These are phyloP conservation scores for Hirudinaria manillensis DNA, from an alignment of 2,888 invertebrate genomes.

Conservation along the genomic window DNA sequence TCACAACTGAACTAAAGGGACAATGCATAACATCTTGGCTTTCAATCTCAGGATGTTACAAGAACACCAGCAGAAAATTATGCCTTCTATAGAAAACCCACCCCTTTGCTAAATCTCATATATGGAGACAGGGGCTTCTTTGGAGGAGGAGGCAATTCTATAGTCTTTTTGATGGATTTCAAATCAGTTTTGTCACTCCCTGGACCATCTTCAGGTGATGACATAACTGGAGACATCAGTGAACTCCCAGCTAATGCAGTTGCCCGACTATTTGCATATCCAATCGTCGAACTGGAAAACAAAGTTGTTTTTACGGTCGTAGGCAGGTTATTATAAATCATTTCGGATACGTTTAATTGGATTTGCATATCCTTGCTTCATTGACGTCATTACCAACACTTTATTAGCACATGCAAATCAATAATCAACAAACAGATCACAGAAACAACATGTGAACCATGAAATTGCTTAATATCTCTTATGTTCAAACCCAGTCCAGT, in stretches of 20 bases:
- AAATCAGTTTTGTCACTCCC: background rate
- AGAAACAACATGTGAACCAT: background rate
- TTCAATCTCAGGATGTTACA: too few relatives aligned
- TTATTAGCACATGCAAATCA: too few relatives aligned
- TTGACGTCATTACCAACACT: too few relatives aligned
- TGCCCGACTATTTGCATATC: background rate
- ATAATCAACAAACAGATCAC: background rate
- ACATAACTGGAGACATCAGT: constrained; percentile 11
- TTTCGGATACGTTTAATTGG: too few relatives aligned
- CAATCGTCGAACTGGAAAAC: background rate
- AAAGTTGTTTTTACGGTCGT: background rate
- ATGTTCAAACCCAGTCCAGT: background rate
- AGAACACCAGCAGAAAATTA: too few relatives aligned
- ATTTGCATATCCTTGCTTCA: too few relatives aligned
- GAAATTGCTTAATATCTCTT: background rate
- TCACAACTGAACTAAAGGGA: too few relatives aligned
- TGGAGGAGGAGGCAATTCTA: constrained; percentile 37
- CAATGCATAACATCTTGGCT: too few relatives aligned
- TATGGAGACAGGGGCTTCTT: constrained; percentile 42
- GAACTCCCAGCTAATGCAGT: background rate
- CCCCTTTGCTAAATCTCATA: constrained; percentile 42
- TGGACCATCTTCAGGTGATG: constrained; percentile 19
- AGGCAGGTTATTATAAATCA: too few relatives aligned
- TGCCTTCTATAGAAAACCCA: constrained; percentile 29
- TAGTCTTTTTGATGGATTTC: constrained; percentile 12